Base-by-base conservation (phyloP, 2,888 invertebrate genomes). In the Carpatolechia fugitivella region DNA sequence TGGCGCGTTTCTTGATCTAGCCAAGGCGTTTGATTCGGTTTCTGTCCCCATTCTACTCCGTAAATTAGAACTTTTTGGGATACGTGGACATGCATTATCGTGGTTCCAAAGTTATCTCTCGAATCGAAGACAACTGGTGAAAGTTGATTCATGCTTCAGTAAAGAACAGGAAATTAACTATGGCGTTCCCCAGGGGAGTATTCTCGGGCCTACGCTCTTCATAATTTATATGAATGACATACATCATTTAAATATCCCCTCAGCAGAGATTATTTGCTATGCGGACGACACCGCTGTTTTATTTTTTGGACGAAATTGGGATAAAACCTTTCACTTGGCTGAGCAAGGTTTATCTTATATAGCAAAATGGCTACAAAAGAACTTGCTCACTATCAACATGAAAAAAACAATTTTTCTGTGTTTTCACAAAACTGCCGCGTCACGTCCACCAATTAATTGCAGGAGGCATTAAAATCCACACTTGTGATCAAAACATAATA, bases 221-320 rank as follows among this genome's bases (percentile, higher is more conserved):
- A 30, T 47, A 13, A 47, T 47, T 1, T 47, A 47, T 13, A 47
- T 47, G 35, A 49, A 49, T 11, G 49, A 49, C n/a, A 49, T 49
- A 2, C 33, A 31, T 13, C 1, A 16, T n/a, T 1, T 35, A 3
- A 18, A 4, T 10, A n/a, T 49, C 3, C n/a, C 5, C 1, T 8
- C 29, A 8, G 49, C 49, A 1, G 49, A 49, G 7, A 20, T 35
- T 8, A 35, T 49, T 14, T 49, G 49, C 35, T 49, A 49, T 35
- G 49, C 49, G 3, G 49, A 49, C 11, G 49, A 49, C 49, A 49
- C 49, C 8, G 49, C 35, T 11, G 16, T 30, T 8, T 18, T 31
- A 29, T 44, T 18, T 44, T 1, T 3, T 20, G 44, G 44, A 20
- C 13, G 1, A 8, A 11, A 8, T 20, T 44, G 24, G 44, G 11